A percentile compares a stretch with the other conserved stretches of the same genome.
These are phyloP conservation scores for Apodemus sylvaticus DNA, from an alignment of 2,113 vertebrate species.

Conservation along the genomic window DNA sequence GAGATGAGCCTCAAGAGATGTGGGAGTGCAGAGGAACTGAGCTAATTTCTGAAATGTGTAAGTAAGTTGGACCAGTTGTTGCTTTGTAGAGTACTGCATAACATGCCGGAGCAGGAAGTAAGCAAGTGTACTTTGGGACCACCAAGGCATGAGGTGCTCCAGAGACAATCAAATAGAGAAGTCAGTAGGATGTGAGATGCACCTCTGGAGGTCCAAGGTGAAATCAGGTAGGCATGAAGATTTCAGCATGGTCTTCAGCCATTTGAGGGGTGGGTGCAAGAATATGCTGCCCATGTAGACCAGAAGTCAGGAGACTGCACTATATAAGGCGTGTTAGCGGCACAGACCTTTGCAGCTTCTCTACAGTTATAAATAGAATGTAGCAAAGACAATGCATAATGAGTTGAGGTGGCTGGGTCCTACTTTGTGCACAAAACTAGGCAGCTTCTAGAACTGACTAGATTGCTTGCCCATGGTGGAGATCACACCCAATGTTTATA, in stretches of 20 bases:
- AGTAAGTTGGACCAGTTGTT: neutral
- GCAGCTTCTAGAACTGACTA: neutral
- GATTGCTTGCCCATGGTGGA: neutral
- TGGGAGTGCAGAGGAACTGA: neutral
- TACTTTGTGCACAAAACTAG: neutral
- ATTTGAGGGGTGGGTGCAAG: neutral
- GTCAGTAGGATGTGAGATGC: no score
- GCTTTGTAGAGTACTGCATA: neutral
- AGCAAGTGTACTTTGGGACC: neutral
- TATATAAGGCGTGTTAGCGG: neutral
- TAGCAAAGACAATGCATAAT: neutral
- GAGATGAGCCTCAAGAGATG: neutral
- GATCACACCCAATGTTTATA: neutral
- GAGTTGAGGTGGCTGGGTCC: neutral
- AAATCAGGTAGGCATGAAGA: neutral
- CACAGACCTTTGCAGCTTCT: fast-evolving
- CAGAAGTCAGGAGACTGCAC: neutral
- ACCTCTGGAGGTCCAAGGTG: neutral
- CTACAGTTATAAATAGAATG: neutral
- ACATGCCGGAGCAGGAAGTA: neutral
- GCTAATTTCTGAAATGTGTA: neutral
- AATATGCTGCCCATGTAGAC: neutral
- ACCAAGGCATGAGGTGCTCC: neutral
- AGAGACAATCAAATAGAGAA: neutral
- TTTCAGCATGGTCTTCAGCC: neutral